Base-by-base conservation (phyloP, 2,888 invertebrate species). In the Strigamia transsilvanica region DNA sequence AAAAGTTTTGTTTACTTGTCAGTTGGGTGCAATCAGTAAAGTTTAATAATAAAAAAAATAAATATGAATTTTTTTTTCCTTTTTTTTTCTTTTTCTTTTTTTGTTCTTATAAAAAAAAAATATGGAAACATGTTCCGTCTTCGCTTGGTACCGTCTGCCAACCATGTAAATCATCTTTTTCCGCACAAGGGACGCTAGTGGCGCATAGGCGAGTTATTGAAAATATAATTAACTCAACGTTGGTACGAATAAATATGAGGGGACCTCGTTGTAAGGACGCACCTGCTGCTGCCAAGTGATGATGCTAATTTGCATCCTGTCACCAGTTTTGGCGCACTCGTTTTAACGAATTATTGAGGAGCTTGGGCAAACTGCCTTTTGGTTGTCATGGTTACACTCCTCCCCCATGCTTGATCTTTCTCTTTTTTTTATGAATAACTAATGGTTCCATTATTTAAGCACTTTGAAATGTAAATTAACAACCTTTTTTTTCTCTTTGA, bases 161-260 rank as follows among this genome's bases (percentile, higher is more conserved):
- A 78, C 41, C 78, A 78, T 78, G 78, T 78, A 78, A 78, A 78
- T 78, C 78, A 78, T 78, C 34, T 78, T 34, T 66, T 66, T 66
- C 61, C 61, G 61, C 61, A 66, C 61, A 66, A 23, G 61, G 61
- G 61, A 66, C 34, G 78, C 34, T 78, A 41, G 78, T 78, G 78
- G 78, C 78, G 34, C 78, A 78, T 78, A 41, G 41, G 78, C 78
- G 34, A 78, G 78, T 78, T 78, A 78, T 78, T 78, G 78, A 78
- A 78, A 78, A 78, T 78, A 78, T 78, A 78, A 78, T 78, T 78
- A 78, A 78, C 34, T 78, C 34, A 78, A 41, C 78, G 77, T 41
- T 78, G 34, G 34, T 32, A 41, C 41, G 78, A 78, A 78, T 78
- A 78, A 78, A 78, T 78, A 78, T 34, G 34, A 41, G 34, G 78